Evolutionary conservation across 2,888 invertebrate species (phyloP).

Genomic region (Campoletis raptor): DNA sequence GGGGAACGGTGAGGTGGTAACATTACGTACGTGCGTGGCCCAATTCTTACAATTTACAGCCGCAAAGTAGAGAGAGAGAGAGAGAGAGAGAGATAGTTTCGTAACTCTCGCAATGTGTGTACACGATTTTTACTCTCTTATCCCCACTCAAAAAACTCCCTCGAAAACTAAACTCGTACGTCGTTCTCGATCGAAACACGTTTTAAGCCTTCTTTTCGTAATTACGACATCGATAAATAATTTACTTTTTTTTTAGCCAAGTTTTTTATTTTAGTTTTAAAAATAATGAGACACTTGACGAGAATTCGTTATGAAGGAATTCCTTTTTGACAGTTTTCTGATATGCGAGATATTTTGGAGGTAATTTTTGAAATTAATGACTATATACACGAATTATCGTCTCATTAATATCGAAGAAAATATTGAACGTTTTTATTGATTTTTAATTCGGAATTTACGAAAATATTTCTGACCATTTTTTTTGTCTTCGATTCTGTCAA

Average conservation of each 20-base stretch:
- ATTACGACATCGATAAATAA: background rate
- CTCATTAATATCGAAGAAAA: no score
- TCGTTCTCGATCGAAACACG: slow-evolving; percentile 33
- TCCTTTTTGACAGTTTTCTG: background rate
- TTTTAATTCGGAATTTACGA: no score
- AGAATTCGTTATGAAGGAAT: background rate
- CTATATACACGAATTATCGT: background rate
- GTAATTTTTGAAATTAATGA: background rate
- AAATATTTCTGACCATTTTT: no score
- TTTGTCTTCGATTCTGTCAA: no score
- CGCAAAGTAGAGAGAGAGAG: slow-evolving; percentile 60
- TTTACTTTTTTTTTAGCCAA: background rate
- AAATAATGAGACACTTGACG: background rate
- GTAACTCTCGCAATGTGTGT: slow-evolving; percentile 74
- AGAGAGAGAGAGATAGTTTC: slow-evolving; percentile 71
- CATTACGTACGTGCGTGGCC: slow-evolving; percentile 77
- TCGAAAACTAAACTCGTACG: slow-evolving; percentile 35
- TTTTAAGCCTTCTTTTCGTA: slow-evolving; percentile 16
- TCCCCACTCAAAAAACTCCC: slow-evolving; percentile 9
- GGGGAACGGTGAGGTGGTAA: slow-evolving; percentile 28
- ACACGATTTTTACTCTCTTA: slow-evolving; percentile 70
- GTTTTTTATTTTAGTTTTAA: background rate
- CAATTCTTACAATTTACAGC: slow-evolving; percentile 83
- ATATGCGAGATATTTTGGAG: background rate
- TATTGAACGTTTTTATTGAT: no score